These are phyloP conservation scores for Galeruca laticollis DNA, from an alignment of 2,888 invertebrate genomes.

Conservation along the genomic window DNA sequence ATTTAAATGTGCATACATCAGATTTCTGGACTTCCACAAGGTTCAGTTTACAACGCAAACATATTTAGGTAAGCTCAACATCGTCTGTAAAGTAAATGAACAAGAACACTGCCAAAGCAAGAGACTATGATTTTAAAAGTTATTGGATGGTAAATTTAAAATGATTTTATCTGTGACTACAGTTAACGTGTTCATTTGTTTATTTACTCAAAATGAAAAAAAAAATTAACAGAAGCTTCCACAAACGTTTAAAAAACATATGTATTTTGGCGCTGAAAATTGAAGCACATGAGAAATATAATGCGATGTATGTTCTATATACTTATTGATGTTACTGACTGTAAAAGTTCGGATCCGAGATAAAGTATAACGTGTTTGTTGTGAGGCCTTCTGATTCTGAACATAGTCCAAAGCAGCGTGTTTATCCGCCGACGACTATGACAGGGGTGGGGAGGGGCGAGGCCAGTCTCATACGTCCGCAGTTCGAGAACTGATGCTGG, in stretches of 20 bases:
- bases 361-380: constrained; percentile 55
- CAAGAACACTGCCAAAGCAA: background rate
- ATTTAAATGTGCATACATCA: constrained; percentile 46
- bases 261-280: constrained; percentile 10
- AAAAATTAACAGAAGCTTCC: background rate
- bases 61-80: constrained; percentile 18
- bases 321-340: constrained; percentile 39
- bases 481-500: constrained; percentile 84
- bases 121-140: too few relatives aligned
- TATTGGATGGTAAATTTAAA: background rate
- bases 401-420: constrained; percentile 44
- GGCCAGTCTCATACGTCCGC: constrained; percentile 88
- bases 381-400: constrained; percentile 56
- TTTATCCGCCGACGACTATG: constrained; percentile 55
- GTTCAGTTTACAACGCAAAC: constrained; percentile 42
- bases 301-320: constrained; percentile 12
- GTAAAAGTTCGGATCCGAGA: constrained; percentile 54
- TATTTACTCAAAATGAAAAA: background rate
- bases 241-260: background rate
- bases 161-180: background rate
- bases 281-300: background rate
- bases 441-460: constrained; percentile 74
- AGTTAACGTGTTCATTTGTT: constrained; percentile 1
- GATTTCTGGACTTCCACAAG: constrained; percentile 35
- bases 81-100: constrained; percentile 6